Evolutionary conservation across 2,113 vertebrate genomes (phyloP), one percentile per base, ranked within the genome.

Genomic region (Nesospiza acunhae): DNA sequence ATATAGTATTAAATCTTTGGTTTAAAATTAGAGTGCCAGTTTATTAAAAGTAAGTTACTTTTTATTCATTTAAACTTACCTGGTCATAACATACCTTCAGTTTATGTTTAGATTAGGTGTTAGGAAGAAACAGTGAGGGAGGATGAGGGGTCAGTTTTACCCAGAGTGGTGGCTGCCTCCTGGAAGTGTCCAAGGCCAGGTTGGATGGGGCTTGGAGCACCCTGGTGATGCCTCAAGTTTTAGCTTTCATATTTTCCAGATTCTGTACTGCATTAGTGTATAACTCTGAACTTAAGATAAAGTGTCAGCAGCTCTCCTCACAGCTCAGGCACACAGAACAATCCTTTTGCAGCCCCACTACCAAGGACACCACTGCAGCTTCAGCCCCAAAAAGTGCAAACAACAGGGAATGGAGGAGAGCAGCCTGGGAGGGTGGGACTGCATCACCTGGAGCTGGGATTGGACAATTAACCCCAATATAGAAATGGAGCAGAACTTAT

Each of bases 1-100:
- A 69, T 27, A 7, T 0, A 33, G 2, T 20, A 8, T 70, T n/a
- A 49, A 85, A 44, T 4, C 3, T 39, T 53, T 31, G 6, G 1
- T 88, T 88, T 44, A 14, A 80, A 62, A 41, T 49, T 0, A 0
- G 44, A 53, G 13, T 13, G 9, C 4, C 18, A 10, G 8, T 13
- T 86, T 53, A 31, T 80, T 31, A 11, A 53, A 74, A 63, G 23
- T 12, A 46, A 21, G 9, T 17, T 39, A 18, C 2, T 26, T 22
- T 49, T 49, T 53, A 10, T 6, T 78, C 3, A 33, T 63, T 81
- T 84, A 18, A 75, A 22, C 3, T 3, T 30, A 44, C 6, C 9
- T 63, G 20, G 9, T 55, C 33, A 46, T 44, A 70, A 6, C 23
- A n/a, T 22, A 31, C 3, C 44, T 39, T 49, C 22, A 33, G 0